phyloP scores from a whole-genome alignment of 2,888 invertebrate genomes.

The Heliconius ismenius region DNA sequence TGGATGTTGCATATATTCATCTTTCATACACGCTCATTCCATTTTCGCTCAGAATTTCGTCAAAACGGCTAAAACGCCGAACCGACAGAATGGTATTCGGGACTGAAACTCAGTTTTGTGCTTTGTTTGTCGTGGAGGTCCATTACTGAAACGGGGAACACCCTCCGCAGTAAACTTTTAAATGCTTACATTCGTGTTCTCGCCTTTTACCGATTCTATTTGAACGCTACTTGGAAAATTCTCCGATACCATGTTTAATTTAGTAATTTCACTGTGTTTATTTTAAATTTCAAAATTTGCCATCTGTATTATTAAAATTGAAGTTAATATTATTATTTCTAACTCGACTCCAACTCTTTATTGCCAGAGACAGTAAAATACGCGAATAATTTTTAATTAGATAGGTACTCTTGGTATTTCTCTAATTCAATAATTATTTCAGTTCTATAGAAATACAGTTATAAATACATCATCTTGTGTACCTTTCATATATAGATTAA shows the following conservation, averaged over 20 bases:
- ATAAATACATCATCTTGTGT: constrained; percentile 13
- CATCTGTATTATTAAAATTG: constrained; percentile 30
- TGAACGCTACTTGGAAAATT: constrained; percentile 72
- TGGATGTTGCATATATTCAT: constrained; percentile 70
- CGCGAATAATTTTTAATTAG: constrained; percentile 1
- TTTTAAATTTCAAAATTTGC: constrained; percentile 62
- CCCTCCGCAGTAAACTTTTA: constrained; percentile 72
- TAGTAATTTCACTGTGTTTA: constrained; percentile 64
- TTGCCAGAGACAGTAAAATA: neutral
- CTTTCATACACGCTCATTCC: constrained; percentile 64
- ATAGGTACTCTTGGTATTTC: neutral
- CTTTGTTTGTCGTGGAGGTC: constrained; percentile 66
- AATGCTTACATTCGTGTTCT: constrained; percentile 80
- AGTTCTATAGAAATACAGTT: neutral
- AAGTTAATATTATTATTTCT: constrained; percentile 1
- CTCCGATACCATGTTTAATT: constrained; percentile 64
- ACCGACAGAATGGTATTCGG: constrained; percentile 64
- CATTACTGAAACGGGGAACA: constrained; percentile 66
- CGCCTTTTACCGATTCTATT: constrained; percentile 78
- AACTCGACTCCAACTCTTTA: neutral
- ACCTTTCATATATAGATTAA: constrained; percentile 32
- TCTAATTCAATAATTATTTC: neutral
- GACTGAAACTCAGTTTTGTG: constrained; percentile 47
- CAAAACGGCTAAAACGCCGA: constrained; percentile 67
- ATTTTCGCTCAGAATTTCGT: constrained; percentile 61